These are phyloP conservation scores for Hypsopygia costalis DNA, from an alignment of 2,888 invertebrate genomes.

Conservation along the genomic window DNA sequence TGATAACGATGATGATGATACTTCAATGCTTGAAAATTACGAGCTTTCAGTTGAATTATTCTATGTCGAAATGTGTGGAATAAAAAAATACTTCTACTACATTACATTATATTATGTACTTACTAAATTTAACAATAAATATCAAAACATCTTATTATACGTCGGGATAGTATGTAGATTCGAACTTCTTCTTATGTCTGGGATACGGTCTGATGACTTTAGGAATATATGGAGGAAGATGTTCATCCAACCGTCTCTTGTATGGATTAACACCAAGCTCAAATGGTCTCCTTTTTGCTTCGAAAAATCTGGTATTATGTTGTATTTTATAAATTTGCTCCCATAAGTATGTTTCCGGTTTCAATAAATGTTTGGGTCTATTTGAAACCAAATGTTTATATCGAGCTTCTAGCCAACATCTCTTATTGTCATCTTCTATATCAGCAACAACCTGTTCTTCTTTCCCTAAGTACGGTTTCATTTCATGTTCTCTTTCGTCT, in stretches of 20 bases:
- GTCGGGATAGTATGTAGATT: conserved; percentile 85
- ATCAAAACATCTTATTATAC: conserved; percentile 32
- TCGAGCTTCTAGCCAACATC: conserved; percentile 84
- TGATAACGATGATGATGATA: too few relatives aligned
- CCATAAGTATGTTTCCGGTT: conserved; percentile 89
- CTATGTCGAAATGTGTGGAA: too few relatives aligned
- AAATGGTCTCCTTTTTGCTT: conserved; percentile 85
- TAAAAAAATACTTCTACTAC: too few relatives aligned
- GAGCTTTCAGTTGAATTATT: too few relatives aligned
- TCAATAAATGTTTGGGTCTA: conserved; percentile 80
- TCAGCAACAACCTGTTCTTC: conserved; percentile 82
- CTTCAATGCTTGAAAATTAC: too few relatives aligned
- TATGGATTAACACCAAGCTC: conserved; percentile 82
- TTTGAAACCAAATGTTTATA: conserved; percentile 87
- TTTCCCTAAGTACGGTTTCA: conserved; percentile 87
- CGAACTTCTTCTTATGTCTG: conserved; percentile 81
- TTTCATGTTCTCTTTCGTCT: conserved; percentile 77
- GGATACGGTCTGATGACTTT: conserved; percentile 82
- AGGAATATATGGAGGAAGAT: conserved; percentile 85
- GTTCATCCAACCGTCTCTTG: conserved; percentile 84
- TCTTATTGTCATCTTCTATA: conserved; percentile 84
- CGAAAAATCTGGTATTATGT: conserved; percentile 84
- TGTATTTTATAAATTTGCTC: conserved; percentile 90
- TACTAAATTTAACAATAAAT: conserved; percentile 14
- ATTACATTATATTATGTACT: conserved; percentile 2